Evolutionary conservation across 2,797 vertebrate genomes (phyloP).

Genomic region (Anabacerthia variegaticeps): DNA sequence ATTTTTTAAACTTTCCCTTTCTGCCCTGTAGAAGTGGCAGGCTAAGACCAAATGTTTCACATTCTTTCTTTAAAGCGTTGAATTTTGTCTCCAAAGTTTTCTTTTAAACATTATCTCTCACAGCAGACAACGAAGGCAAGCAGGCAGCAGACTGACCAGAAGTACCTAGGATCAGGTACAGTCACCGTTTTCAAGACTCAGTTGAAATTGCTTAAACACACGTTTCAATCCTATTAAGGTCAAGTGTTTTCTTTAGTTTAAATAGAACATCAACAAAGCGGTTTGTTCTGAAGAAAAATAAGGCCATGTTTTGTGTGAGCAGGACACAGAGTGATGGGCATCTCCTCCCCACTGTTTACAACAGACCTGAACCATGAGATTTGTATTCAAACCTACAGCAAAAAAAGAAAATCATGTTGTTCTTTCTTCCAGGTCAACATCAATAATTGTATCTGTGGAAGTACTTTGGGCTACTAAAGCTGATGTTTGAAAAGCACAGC

Average conservation of each 20-base stretch:
- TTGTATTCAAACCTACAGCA: not conserved
- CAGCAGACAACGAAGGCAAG: not conserved
- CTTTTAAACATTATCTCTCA: not conserved
- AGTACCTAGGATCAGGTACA: not conserved
- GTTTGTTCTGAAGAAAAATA: not conserved
- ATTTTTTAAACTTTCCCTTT: not conserved
- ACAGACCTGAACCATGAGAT: not conserved
- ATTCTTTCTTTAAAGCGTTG: not conserved
- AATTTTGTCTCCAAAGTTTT: not conserved
- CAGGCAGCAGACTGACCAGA: not conserved
- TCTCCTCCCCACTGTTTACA: not conserved
- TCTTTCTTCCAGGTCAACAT: not conserved
- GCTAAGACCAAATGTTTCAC: not conserved
- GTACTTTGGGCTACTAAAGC: not conserved
- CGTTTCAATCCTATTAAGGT: not conserved
- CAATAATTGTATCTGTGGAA: not conserved
- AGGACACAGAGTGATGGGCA: rapidly evolving
- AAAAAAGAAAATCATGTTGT: not conserved
- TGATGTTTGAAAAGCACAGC: not conserved
- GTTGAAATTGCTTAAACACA: not conserved
- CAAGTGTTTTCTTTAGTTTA: not conserved
- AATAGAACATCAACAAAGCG: not conserved
- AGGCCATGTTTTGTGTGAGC: not conserved
- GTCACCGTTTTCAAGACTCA: not conserved
- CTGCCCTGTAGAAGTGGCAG: not conserved